A percentile compares a stretch with the other conserved stretches of the same genome.
These are phyloP conservation scores for Dendropsophus ebraccatus DNA, from an alignment of 2,113 vertebrate genomes.

Conservation along the genomic window DNA sequence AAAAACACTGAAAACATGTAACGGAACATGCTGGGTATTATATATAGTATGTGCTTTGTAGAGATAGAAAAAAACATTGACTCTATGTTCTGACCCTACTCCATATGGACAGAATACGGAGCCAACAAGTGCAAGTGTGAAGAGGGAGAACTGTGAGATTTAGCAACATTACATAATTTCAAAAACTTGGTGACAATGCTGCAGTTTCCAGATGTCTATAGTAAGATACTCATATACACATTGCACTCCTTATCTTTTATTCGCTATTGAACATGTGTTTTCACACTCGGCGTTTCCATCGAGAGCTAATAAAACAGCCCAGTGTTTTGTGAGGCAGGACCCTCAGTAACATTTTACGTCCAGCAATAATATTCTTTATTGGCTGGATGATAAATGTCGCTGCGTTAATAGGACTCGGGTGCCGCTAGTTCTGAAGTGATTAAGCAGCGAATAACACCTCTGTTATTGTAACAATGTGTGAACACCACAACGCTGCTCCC, in stretches of 20 bases:
- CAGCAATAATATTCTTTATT: slow-evolving; percentile 47
- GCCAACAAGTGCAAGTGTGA: no score
- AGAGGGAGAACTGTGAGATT: background rate
- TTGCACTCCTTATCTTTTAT: background rate
- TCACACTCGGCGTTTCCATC: slow-evolving; percentile 22
- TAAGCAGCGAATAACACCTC: slow-evolving; percentile 36
- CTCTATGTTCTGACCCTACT: no score
- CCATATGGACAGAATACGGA: no score
- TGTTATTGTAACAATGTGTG: slow-evolving; percentile 49
- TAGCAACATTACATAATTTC: background rate
- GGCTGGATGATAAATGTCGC: slow-evolving; percentile 50
- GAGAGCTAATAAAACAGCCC: slow-evolving; percentile 25
- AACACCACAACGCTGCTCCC: slow-evolving; percentile 24
- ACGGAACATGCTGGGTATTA: no score
- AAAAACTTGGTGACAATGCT: background rate
- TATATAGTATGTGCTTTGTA: no score
- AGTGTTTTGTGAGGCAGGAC: slow-evolving; percentile 33
- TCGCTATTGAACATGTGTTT: slow-evolving; percentile 37
- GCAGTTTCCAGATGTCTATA: background rate
- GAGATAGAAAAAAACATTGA: no score
- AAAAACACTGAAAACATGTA: no score
- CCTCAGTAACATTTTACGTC: slow-evolving; percentile 31
- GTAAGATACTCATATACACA: background rate
- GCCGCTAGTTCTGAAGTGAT: slow-evolving; percentile 31
- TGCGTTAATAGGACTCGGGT: slow-evolving; percentile 27